Conservation (phyloP, 2,113 vertebrate genomes). For the Triplophysa tibetana region DNA sequence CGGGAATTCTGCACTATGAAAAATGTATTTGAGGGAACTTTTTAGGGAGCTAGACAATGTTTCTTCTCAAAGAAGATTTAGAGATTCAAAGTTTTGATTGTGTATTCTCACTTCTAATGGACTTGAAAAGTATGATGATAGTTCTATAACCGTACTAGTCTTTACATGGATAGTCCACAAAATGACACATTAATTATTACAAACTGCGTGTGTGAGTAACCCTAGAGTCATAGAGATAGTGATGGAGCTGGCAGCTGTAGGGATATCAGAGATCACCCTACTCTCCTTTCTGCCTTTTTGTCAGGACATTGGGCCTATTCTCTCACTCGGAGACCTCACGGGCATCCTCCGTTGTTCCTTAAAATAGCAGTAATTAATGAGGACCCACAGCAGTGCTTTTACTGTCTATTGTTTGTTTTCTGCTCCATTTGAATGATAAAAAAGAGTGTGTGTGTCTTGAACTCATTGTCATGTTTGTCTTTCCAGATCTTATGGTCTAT, state of each 20-base stretch:
- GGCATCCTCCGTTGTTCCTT: neutral
- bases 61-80: no score
- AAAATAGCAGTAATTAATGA: constrained; percentile 33
- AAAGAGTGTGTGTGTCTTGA: neutral
- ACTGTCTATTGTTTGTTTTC: constrained; percentile 17
- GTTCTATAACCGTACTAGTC: neutral
- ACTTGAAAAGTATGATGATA: neutral
- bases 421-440: constrained; percentile 12
- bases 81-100: no score
- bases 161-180: constrained; percentile 6
- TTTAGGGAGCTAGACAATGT: no score
- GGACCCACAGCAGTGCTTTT: constrained; percentile 31
- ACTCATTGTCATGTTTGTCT: constrained; percentile 11
- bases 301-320: constrained; percentile 38
- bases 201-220: constrained; percentile 41
- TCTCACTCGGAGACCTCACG: constrained; percentile 18
- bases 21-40: no score
- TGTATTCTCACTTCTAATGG: neutral
- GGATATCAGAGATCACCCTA: constrained; percentile 42
- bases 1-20: no score
- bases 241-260: constrained; percentile 43
- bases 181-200: constrained; percentile 2
- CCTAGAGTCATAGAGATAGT: constrained; percentile 41
- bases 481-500: constrained; percentile 54
- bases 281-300: constrained; percentile 54